A percentile compares a stretch with the other conserved stretches of the same genome.
phyloP scores from a whole-genome alignment of 2,113 vertebrate genomes.

The Prionailurus viverrinus region DNA sequence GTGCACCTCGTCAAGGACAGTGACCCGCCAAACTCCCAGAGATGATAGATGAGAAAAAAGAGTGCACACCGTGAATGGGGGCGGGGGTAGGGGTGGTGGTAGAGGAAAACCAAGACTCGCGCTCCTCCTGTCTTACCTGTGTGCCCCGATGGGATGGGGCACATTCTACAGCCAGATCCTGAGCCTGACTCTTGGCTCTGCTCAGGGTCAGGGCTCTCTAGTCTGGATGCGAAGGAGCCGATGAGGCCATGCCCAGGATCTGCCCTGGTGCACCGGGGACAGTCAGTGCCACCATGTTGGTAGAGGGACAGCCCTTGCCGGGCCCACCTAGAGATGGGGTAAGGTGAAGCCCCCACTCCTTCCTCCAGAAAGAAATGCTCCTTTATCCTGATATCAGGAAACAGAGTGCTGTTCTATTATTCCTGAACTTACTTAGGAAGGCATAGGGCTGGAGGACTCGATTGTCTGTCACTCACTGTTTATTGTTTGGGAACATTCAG shows the following conservation, averaged over 20 bases:
- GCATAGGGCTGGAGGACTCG: constrained; percentile 58
- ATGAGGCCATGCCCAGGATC: constrained; percentile 72
- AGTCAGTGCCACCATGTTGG: constrained; percentile 12
- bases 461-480: constrained; percentile 62
- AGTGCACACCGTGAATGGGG: accelerated
- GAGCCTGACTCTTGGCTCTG: constrained; percentile 58
- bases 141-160: not conserved
- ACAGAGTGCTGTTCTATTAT: constrained; percentile 76
- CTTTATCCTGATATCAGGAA: constrained; percentile 71
- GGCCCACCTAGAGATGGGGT: not conserved
- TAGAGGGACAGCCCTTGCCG: not conserved
- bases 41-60: not conserved
- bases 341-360: constrained; percentile 5
- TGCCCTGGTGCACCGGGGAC: constrained; percentile 42
- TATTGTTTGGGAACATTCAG: constrained; percentile 51
- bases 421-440: constrained; percentile 78
- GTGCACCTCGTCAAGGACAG: not conserved
- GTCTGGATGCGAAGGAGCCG: constrained; percentile 36
- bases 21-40: not conserved
- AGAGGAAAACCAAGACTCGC: not conserved
- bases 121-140: not conserved
- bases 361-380: constrained; percentile 52
- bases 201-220: constrained; percentile 14
- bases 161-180: constrained; percentile 20
- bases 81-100: no score